Evolutionary conservation across 1,140 invertebrate genomes (phyloP).

Genomic region (Drosophila sp.): DNA sequence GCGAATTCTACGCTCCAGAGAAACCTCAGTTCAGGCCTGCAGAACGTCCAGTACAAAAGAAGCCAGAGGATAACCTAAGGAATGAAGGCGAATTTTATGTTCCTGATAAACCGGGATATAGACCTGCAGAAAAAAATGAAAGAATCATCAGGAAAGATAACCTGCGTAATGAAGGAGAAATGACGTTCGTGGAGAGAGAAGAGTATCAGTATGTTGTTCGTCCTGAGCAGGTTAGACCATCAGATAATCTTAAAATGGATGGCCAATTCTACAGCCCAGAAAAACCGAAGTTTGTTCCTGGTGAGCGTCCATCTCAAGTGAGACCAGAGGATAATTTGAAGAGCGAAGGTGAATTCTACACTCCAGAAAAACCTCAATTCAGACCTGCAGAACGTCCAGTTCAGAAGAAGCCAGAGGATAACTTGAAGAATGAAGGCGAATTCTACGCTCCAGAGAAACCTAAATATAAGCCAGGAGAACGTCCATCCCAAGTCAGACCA

Average conservation of each 20-base stretch:
- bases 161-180: conserved; percentile 86
- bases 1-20: conserved; percentile 83
- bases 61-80: conserved; percentile 87
- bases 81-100: conserved; percentile 88
- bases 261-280: conserved; percentile 82
- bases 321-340: conserved; percentile 36
- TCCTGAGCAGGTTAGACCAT: conserved; percentile 80
- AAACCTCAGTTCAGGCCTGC: conserved; percentile 85
- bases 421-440: conserved; percentile 87
- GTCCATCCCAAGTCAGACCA: conserved; percentile 86
- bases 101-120: conserved; percentile 86
- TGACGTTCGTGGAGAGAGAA: conserved; percentile 75
- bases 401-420: conserved; percentile 77
- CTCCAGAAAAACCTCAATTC: conserved; percentile 68
- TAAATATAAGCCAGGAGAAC: conserved; percentile 85
- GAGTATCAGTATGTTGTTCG: conserved; percentile 46
- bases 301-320: conserved; percentile 84
- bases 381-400: conserved; percentile 85
- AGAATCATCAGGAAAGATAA: conserved; percentile 84
- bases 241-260: conserved; percentile 86
- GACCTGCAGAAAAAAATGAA: conserved; percentile 75
- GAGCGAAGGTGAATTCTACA: conserved; percentile 80
- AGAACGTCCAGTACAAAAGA: conserved; percentile 79
- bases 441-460: conserved; percentile 84
- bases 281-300: conserved; percentile 78